Base-by-base conservation (phyloP, 2,888 invertebrate genomes). In the Harpalus rubripes region DNA sequence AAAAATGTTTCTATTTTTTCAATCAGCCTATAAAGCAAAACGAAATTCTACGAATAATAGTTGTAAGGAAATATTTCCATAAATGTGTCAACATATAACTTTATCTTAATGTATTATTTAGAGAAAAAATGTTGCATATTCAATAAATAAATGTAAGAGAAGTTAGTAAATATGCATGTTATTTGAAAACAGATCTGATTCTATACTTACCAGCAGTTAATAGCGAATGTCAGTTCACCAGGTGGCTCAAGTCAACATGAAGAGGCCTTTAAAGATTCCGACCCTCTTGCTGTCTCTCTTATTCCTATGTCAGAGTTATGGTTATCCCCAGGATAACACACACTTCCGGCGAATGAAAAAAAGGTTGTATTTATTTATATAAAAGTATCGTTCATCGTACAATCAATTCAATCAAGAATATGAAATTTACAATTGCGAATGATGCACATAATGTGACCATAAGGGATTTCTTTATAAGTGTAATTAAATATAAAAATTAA, bases 301-400 rank as follows among this genome's bases (percentile, higher is more conserved):
- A 74, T 74, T 74, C 72, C 78, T 59, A 15, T 72, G 7, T 12
- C 58, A 58, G 59, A 76, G 74, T 81, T 61, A 61, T 81, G 72
- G 44, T 81, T 81, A 83, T 74, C 83, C 76, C 61, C 76, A 41
- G 83, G 83, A 83, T 83, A 83, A 83, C 83, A 83, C 41, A 16
- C 41, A 83, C 83, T 84, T 84, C 84, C 84, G 84, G 78, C n/a
- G n/a, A 18, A 65, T 0, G 22, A 8, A 52, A 52, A 52, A 52
- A 52, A 52, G n/a, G n/a, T n/a, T 52, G 5, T 52, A 52, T 52
- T 10, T 52, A 52, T 52, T 52, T 52, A 52, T 52, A 52, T 52
- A 52, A 52, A 10, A 52, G 4, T 52, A 52, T 52, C 44, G 10
- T 52, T 52, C 44, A 10, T 12, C 8, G 1, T 12, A 44, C 7